Evolutionary conservation across 2,888 invertebrate species (phyloP), one percentile per base, ranked within the genome.

Genomic region (Agriopis leucophaearia): DNA sequence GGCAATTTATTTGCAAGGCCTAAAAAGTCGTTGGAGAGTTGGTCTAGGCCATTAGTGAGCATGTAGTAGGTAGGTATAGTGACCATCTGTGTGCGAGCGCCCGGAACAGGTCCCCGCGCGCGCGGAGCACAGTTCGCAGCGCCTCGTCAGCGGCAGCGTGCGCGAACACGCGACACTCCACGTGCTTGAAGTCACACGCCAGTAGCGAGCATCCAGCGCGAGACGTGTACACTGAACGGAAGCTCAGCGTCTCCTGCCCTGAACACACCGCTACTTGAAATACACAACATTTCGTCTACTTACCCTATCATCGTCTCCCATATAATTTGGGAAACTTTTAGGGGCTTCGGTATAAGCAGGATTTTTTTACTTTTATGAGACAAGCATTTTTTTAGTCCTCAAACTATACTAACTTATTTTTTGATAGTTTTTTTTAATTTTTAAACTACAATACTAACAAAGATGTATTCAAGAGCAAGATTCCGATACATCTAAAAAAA

Each of bases 81-180:
- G 38, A 92, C 94, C 94, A 94, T 8, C 82, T 76, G 1, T 87
- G 86, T 12, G 94, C 89, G 10, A 94, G 84, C 8, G 78, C 84
- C 2, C 71, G 73, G 78, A 94, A 94, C 50, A 94, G 80, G 74
- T 94, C 94, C 1, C 71, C 74, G 0, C 73, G 71, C 5, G 71
- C 64, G 0, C 68, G 63, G 51, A 94, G 85, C 16, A 86, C 85
- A 36, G 48, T 70, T 27, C 78, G 75, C 61, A 94, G 84, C 6
- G 54, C 68, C 12, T 56, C 47, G 81, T 94, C 94, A 50, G 76
- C 81, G 18, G 94, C 89, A 47, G 82, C 82, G 77, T 86, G 87
- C 67, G 94, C 94, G 76, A 93, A 88, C 80, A 94, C 88, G 74
- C 94, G 87, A 71, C 94, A 91, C 84, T 94, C 94, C 69, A 93